Conservation (phyloP, 2,797 vertebrate genomes). For the Cossypha dichroa region DNA sequence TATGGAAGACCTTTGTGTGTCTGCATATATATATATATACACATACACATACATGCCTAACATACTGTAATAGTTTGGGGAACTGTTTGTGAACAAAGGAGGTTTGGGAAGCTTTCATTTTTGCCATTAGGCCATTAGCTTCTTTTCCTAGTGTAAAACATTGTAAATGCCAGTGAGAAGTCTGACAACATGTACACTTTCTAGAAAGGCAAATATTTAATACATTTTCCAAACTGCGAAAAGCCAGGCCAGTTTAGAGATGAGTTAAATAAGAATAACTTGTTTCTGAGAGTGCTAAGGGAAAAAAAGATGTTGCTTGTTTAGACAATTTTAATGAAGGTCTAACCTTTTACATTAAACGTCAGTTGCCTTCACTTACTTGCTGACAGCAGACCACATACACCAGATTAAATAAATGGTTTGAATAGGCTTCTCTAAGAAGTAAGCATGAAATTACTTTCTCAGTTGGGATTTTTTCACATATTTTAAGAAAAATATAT, state of each 20-base stretch:
- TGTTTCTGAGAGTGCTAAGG: constrained; percentile 21
- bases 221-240: not conserved
- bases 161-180: not conserved
- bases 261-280: not conserved
- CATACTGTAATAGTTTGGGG: not conserved
- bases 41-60: fast-evolving
- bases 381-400: constrained; percentile 69
- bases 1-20: not conserved
- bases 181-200: not conserved
- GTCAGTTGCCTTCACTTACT: constrained; percentile 72
- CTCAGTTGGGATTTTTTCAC: constrained; percentile 61
- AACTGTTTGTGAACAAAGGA: not conserved
- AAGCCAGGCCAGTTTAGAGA: not conserved
- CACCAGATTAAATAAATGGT: constrained; percentile 71
- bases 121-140: not conserved
- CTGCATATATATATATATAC: too few species aligned
- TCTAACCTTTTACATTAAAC: constrained; percentile 71
- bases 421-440: constrained; percentile 72
- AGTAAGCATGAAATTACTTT: constrained; percentile 72
- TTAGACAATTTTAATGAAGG: constrained; percentile 66
- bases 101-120: not conserved
- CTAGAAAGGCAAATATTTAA: not conserved
- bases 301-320: constrained; percentile 44
- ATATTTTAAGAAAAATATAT: constrained; percentile 66
- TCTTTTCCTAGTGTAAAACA: not conserved